A percentile compares a stretch with the other conserved stretches of the same genome.
Evolutionary conservation across 1,140 invertebrate genomes (phyloP).

Genomic region (Drosophila dunni): DNA sequence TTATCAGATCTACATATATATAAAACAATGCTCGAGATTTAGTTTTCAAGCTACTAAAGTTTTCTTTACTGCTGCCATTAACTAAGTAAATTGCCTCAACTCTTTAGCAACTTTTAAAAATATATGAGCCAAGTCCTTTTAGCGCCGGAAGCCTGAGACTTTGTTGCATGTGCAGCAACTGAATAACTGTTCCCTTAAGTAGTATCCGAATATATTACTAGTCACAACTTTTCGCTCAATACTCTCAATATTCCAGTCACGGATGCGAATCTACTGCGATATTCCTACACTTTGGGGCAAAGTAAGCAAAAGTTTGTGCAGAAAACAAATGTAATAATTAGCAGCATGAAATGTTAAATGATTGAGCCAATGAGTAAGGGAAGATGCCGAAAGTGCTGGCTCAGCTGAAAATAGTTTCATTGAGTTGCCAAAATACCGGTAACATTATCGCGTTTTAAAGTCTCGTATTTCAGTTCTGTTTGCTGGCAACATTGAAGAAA

Average conservation of each 20-base stretch:
- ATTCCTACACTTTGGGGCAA: slow-evolving; percentile 32
- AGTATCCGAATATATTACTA: background rate
- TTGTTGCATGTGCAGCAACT: slow-evolving; percentile 19
- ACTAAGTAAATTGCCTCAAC: slow-evolving; percentile 4
- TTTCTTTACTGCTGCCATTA: no score
- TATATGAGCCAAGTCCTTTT: slow-evolving; percentile 5
- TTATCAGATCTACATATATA: no score
- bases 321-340: slow-evolving; percentile 73
- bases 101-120: slow-evolving; percentile 7
- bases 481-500: slow-evolving; percentile 8
- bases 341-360: slow-evolving; percentile 39
- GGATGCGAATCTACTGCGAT: slow-evolving; percentile 22
- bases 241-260: slow-evolving; percentile 62
- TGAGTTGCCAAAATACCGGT: slow-evolving; percentile 22
- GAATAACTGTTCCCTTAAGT: slow-evolving; percentile 3
- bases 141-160: background rate
- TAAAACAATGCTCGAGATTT: no score
- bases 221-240: slow-evolving; percentile 17
- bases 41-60: no score
- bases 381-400: background rate
- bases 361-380: slow-evolving; percentile 8
- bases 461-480: slow-evolving; percentile 20
- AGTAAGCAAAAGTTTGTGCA: slow-evolving; percentile 45
- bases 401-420: slow-evolving; percentile 13
- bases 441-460: slow-evolving; percentile 28